Conservation (phyloP, 2,113 vertebrate genomes). For the Ptilorrhoa leucosticta region DNA sequence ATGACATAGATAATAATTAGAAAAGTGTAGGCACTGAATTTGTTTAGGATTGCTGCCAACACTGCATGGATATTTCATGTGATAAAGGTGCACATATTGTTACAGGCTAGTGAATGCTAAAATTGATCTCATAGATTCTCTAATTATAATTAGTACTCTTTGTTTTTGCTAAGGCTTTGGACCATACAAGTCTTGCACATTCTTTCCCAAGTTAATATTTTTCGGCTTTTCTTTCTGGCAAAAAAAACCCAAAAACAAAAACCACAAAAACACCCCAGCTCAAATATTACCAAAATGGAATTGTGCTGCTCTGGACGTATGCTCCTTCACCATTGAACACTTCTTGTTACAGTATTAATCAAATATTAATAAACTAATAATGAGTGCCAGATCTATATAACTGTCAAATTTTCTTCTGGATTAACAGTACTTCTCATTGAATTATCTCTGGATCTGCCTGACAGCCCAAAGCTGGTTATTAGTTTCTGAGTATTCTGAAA, state of each 20-base stretch:
- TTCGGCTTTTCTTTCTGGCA: background rate
- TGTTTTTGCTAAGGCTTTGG: background rate
- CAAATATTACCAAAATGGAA: background rate
- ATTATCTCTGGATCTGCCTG: background rate
- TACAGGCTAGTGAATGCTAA: background rate
- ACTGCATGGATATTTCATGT: background rate
- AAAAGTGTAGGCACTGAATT: background rate
- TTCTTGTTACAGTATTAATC: background rate
- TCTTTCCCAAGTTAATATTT: background rate
- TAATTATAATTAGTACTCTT: background rate
- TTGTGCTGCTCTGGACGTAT: background rate
- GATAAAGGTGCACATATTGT: background rate
- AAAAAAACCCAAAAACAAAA: background rate
- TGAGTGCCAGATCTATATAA: background rate
- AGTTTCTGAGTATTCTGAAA: background rate
- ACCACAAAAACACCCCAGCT: accelerated
- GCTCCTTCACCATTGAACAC: background rate
- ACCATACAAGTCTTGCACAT: background rate
- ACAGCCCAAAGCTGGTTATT: background rate
- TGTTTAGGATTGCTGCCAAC: background rate
- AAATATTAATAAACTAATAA: conserved; percentile 39
- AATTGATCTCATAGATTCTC: background rate
- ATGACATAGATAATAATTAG: background rate
- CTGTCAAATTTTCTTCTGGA: background rate
- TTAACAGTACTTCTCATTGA: background rate